phyloP scores from a whole-genome alignment of 2,113 vertebrate species.

The Ptilonorhynchus violaceus region DNA sequence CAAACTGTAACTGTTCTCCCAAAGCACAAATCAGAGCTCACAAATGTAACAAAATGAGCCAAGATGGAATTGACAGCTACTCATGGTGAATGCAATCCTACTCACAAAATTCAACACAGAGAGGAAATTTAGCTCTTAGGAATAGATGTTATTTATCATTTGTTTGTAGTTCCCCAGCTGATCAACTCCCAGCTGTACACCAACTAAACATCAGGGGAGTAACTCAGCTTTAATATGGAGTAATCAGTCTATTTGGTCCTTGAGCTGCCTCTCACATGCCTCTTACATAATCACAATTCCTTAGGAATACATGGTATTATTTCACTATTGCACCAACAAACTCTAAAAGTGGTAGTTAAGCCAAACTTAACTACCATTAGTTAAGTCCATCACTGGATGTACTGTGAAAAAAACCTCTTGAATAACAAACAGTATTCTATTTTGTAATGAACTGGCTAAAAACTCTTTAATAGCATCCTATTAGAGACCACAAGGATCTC shows the following conservation, averaged over 20 bases:
- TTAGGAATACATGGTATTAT: not conserved
- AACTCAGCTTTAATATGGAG: not conserved
- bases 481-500: not conserved
- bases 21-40: not conserved
- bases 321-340: not conserved
- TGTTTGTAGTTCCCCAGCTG: not conserved
- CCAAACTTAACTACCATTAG: too few species aligned
- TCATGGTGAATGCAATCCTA: not conserved
- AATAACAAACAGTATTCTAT: not conserved
- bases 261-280: not conserved
- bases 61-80: not conserved
- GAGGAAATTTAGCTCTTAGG: not conserved
- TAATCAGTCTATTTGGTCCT: not conserved
- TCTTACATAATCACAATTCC: not conserved
- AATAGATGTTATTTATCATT: not conserved
- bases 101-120: not conserved
- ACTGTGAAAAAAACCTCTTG: not conserved
- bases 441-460: not conserved
- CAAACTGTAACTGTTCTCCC: not conserved
- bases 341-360: not conserved
- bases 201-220: not conserved
- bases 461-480: not conserved
- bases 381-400: too few species aligned
- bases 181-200: not conserved
- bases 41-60: not conserved